phyloP scores from a whole-genome alignment of 2,797 vertebrate genomes.

The Myotis daubentonii region DNA sequence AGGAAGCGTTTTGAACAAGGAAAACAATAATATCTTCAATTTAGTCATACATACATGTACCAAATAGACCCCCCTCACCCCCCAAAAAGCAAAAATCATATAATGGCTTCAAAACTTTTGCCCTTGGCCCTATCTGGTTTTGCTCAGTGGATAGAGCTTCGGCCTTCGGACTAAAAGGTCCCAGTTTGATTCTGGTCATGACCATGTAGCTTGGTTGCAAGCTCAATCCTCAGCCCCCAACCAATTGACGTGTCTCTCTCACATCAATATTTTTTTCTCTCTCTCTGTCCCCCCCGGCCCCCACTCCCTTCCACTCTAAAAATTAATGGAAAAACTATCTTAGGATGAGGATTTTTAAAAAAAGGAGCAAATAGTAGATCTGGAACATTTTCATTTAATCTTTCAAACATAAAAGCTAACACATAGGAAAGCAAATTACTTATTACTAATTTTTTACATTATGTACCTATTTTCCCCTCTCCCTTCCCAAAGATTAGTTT shows the following conservation, averaged over 20 bases:
- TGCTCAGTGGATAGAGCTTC: too few species aligned
- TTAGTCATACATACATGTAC: background rate
- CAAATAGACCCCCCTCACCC: background rate
- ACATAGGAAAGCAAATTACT: conserved; percentile 37
- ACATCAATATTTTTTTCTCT: too few species aligned
- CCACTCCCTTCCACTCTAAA: too few species aligned
- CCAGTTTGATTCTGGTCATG: too few species aligned
- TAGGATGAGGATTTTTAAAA: too few species aligned
- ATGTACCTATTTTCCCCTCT: conserved; percentile 14
- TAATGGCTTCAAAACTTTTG: background rate
- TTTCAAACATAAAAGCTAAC: conserved; percentile 51
- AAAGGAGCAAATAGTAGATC: background rate
- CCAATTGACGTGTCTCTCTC: too few species aligned
- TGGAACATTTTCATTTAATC: conserved; percentile 46
- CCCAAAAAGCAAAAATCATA: conserved; percentile 4
- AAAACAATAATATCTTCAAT: conserved; percentile 48
- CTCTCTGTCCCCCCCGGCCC: too few species aligned
- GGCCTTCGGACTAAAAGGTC: too few species aligned
- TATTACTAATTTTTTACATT: conserved; percentile 36
- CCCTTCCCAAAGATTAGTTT: conserved; percentile 20
- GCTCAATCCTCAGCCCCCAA: too few species aligned
- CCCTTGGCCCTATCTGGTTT: too few species aligned
- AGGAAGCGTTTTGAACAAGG: conserved; percentile 31
- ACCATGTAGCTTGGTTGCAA: too few species aligned
- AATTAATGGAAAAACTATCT: too few species aligned